phyloP scores from a whole-genome alignment of 2,113 vertebrate genomes.

The Tor tambroides region DNA sequence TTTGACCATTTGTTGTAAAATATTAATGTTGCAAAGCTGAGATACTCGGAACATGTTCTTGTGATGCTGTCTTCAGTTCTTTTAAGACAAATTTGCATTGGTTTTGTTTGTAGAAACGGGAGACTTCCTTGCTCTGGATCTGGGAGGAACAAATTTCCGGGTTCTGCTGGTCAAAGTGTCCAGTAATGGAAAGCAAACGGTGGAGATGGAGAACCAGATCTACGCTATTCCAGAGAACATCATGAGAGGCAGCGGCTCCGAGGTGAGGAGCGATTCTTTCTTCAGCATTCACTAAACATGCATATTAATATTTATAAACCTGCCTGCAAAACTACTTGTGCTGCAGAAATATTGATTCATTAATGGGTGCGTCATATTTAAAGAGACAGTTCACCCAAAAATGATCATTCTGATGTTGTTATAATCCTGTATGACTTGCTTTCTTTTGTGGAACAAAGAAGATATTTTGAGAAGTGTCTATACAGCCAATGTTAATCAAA shows the following conservation, averaged over 20 bases:
- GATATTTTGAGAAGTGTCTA: neutral
- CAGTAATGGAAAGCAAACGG: constrained; percentile 84
- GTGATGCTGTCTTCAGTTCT: neutral
- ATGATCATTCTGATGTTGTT: neutral
- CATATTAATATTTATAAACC: neutral
- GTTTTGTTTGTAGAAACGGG: constrained; percentile 81
- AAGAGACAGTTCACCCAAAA: neutral
- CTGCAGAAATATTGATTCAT: neutral
- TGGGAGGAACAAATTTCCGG: constrained; percentile 91
- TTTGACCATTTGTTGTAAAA: neutral
- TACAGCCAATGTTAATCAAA: neutral
- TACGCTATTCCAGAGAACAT: constrained; percentile 91
- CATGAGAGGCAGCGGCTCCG: constrained; percentile 86
- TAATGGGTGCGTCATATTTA: neutral
- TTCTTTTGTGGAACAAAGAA: neutral
- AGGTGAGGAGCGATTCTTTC: constrained; percentile 73
- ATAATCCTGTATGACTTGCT: neutral
- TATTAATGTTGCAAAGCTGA: neutral
- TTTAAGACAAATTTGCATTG: neutral
- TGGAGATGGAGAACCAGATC: constrained; percentile 95
- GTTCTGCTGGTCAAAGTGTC: constrained; percentile 91
- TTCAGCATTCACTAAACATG: too few relatives aligned
- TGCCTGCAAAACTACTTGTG: neutral
- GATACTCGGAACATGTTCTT: neutral
- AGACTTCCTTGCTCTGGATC: constrained; percentile 90